Evolutionary conservation across 2,888 invertebrate genomes (phyloP).

Genomic region (Cecidostiba fungosa): DNA sequence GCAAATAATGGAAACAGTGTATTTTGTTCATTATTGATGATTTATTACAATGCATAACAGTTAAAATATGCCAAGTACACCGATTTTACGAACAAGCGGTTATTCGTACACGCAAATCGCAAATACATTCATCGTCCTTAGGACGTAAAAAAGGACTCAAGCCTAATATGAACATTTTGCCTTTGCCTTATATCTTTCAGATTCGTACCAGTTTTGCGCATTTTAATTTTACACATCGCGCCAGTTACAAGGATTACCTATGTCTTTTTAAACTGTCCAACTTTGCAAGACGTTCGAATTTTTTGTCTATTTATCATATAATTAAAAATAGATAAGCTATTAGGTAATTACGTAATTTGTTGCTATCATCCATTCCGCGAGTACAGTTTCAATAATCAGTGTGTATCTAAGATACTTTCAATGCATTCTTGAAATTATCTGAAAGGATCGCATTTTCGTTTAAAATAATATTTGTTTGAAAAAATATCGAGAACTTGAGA

Average conservation of each 20-base stretch:
- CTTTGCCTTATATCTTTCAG: slow-evolving; percentile 36
- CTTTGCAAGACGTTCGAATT: slow-evolving; percentile 34
- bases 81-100: slow-evolving; percentile 69
- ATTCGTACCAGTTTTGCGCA: slow-evolving; percentile 35
- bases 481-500: slow-evolving; percentile 12
- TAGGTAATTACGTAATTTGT: slow-evolving; percentile 49
- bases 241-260: slow-evolving; percentile 48
- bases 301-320: slow-evolving; percentile 47
- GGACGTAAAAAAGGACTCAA: slow-evolving; percentile 37
- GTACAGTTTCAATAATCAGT: slow-evolving; percentile 39
- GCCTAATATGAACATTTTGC: slow-evolving; percentile 12
- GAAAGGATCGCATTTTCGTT: not conserved
- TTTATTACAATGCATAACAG: slow-evolving; percentile 73
- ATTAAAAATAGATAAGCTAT: slow-evolving; percentile 61
- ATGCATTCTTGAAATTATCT: not conserved
- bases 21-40: slow-evolving; percentile 65
- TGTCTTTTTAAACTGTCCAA: slow-evolving; percentile 36
- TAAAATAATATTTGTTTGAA: not conserved
- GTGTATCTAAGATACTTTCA: slow-evolving; percentile 26
- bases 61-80: slow-evolving; percentile 72
- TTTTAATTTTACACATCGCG: slow-evolving; percentile 57
- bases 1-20: not conserved
- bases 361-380: slow-evolving; percentile 52
- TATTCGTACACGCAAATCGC: slow-evolving; percentile 66
- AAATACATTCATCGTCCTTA: slow-evolving; percentile 61